Conservation (phyloP, 2,113 vertebrate genomes). For the Lonchura striata region DNA sequence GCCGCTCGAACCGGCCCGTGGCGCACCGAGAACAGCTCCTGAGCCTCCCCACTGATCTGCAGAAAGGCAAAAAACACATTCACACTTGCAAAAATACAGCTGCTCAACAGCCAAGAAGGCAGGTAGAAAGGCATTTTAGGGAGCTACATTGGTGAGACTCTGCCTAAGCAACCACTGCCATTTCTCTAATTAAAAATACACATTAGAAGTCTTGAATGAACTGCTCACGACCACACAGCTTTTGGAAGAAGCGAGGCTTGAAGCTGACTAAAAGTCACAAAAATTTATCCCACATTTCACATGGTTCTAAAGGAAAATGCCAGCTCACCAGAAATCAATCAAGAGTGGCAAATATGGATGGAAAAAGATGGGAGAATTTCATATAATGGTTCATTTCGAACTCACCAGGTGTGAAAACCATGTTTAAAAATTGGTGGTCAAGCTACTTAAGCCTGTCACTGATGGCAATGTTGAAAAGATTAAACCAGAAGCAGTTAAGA, state of each 20-base stretch:
- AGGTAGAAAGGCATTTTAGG: neutral
- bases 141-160: neutral
- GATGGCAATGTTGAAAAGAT: constrained; percentile 14
- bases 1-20: constrained; percentile 91
- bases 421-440: neutral
- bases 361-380: neutral
- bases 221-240: accelerated
- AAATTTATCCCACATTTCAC: neutral
- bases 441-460: neutral
- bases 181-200: neutral
- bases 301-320: neutral
- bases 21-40: constrained; percentile 94
- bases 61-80: accelerated
- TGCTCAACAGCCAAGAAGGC: accelerated
- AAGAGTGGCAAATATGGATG: accelerated
- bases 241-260: neutral
- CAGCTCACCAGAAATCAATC: neutral
- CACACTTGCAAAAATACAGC: accelerated
- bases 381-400: neutral
- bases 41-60: constrained; percentile 94
- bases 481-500: constrained; percentile 27
- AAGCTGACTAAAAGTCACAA: neutral
- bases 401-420: constrained; percentile 16
- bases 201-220: neutral
- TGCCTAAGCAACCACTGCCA: neutral